These are phyloP conservation scores for Molanna angustata DNA, from an alignment of 2,888 invertebrate genomes.

Conservation along the genomic window DNA sequence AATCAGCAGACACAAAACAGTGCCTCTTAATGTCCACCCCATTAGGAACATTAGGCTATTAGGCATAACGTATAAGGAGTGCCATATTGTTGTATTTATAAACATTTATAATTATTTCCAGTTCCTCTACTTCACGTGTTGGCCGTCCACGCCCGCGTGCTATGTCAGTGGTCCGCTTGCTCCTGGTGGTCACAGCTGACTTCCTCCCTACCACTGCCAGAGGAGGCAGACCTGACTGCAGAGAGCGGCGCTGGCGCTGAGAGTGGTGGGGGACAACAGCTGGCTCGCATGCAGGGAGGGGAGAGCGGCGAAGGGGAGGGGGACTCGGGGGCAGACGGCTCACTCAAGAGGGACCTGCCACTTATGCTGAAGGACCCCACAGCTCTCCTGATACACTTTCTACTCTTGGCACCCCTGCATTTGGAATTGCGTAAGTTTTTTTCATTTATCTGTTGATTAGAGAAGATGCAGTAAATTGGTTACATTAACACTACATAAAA, in stretches of 20 bases:
- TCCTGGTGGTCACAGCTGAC: constrained; percentile 40
- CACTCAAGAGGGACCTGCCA: constrained; percentile 63
- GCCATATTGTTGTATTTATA: too few relatives aligned
- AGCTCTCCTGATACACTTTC: constrained; percentile 81
- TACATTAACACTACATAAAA: too few relatives aligned
- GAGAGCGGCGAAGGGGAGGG: background rate
- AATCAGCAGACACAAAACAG: too few relatives aligned
- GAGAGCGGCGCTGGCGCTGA: constrained; percentile 64
- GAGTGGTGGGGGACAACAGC: background rate
- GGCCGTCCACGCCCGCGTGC: constrained; percentile 78
- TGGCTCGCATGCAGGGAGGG: background rate
- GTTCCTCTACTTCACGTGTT: constrained; percentile 87
- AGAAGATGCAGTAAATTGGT: too few relatives aligned
- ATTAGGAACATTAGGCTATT: too few relatives aligned
- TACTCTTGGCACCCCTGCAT: constrained; percentile 80
- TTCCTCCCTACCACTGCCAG: constrained; percentile 42
- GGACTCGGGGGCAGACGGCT: background rate
- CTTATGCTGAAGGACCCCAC: constrained; percentile 83
- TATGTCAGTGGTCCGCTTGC: constrained; percentile 45
- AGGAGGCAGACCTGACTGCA: constrained; percentile 80
- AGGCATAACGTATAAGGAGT: too few relatives aligned
- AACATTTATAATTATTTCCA: constrained; percentile 41
- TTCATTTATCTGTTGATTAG: too few relatives aligned
- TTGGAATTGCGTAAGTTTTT: constrained; percentile 76
- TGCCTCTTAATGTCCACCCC: too few relatives aligned